A percentile compares a stretch with the other conserved stretches of the same genome.
Evolutionary conservation across 2,797 vertebrate species (phyloP).

Genomic region (Anas acuta): DNA sequence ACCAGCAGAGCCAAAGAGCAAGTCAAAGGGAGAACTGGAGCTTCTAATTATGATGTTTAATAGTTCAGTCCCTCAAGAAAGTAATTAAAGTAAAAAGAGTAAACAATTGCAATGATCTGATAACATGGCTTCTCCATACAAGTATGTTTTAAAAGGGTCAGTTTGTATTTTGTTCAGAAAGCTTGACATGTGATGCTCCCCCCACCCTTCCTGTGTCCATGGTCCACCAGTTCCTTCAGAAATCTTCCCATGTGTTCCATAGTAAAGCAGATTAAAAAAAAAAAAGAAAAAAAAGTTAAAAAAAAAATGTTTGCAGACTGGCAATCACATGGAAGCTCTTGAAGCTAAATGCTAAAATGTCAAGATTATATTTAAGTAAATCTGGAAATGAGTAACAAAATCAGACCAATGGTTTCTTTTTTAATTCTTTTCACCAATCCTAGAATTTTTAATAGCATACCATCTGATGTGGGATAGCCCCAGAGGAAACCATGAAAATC

Average conservation of each 20-base stretch:
- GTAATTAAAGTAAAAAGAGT: background rate
- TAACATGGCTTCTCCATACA: background rate
- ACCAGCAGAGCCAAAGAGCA: background rate
- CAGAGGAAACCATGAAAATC: background rate
- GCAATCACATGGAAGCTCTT: background rate
- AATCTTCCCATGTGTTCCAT: background rate
- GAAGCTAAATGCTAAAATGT: background rate
- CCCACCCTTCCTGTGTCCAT: rapidly evolving
- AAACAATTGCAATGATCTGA: background rate
- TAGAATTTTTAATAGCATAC: background rate
- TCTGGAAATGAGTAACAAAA: background rate
- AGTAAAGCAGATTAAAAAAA: background rate
- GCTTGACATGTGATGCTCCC: background rate
- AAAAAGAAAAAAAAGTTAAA: too few species aligned
- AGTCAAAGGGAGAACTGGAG: background rate
- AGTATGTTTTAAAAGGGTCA: background rate
- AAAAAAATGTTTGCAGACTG: background rate
- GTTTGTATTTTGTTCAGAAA: background rate
- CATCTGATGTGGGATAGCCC: background rate
- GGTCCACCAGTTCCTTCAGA: background rate
- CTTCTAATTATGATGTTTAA: background rate
- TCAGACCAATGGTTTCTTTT: background rate
- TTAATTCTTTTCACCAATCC: background rate
- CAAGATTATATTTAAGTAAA: background rate
- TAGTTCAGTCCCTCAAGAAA: background rate